Percentiles rank a stretch among this genome's conserved stretches.
Conservation (phyloP, 2,797 vertebrate genomes). For the Sebastes trivittatus region DNA sequence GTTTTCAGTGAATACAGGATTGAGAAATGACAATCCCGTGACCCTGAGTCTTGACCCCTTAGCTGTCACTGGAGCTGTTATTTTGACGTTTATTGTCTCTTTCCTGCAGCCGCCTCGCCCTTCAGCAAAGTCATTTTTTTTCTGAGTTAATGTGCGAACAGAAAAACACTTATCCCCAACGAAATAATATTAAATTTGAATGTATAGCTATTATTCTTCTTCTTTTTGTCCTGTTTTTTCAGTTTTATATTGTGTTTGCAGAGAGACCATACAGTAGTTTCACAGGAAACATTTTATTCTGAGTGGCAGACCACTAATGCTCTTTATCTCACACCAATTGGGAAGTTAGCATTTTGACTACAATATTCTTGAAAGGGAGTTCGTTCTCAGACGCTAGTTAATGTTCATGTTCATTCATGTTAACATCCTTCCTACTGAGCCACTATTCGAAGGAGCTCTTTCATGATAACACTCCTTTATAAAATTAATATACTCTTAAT, state of each 20-base stretch:
- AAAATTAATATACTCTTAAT: neutral
- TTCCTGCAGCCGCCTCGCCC: neutral
- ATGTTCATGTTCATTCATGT: neutral
- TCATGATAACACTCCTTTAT: neutral
- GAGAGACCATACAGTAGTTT: neutral
- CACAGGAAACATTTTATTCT: neutral
- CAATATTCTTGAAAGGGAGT: neutral
- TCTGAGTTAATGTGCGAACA: neutral
- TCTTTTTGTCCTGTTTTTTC: neutral
- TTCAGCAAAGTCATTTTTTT: neutral
- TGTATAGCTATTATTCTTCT: neutral
- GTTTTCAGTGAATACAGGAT: constrained; percentile 26
- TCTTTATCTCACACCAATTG: neutral
- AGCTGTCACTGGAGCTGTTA: constrained; percentile 15
- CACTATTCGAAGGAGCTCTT: neutral
- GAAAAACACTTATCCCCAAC: neutral
- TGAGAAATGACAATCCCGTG: constrained; percentile 54
- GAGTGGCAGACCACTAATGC: neutral
- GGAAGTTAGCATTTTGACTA: neutral
- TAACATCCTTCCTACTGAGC: neutral
- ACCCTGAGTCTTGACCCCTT: constrained; percentile 29
- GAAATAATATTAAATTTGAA: neutral
- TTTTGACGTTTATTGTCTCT: constrained; percentile 26
- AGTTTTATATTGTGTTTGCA: neutral
- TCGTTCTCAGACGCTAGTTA: neutral